A percentile compares a stretch with the other conserved stretches of the same genome.
Conservation (phyloP, 35 echinoderm and acorn worm species). For the Heliocidaris erythrogramma region DNA sequence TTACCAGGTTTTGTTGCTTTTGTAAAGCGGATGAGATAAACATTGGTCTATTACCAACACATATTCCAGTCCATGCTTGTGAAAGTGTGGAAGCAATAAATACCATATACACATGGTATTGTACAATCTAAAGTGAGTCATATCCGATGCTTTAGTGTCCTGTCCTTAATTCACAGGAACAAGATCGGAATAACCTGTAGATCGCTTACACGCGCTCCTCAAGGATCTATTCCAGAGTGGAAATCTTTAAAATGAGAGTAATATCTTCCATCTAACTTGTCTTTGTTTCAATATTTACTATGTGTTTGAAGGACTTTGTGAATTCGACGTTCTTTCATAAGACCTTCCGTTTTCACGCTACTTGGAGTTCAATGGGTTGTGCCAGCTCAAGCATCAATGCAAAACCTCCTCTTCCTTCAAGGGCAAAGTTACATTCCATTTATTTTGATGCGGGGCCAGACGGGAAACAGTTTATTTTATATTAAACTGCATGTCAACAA, state of each 20-base stretch:
- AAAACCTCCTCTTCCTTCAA: no score
- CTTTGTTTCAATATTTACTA: no score
- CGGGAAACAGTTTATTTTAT: no score
- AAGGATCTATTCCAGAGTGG: neutral
- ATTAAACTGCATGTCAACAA: no score
- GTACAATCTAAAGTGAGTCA: neutral
- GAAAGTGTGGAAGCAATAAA: neutral
- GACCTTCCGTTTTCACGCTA: neutral
- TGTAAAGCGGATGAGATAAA: no score
- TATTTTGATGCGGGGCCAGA: no score
- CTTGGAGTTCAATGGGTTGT: neutral
- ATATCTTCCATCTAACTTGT: no score
- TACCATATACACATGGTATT: neutral
- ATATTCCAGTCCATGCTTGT: neutral
- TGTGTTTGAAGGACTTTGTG: no score
- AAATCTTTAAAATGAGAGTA: neutral
- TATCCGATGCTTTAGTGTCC: neutral
- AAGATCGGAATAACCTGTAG: neutral
- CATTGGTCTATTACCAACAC: neutral
- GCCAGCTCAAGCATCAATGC: no score
- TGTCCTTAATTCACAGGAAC: neutral
- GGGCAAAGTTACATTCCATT: no score
- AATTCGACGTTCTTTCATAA: neutral
- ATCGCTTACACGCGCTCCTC: neutral
- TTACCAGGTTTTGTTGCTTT: no score